These are phyloP conservation scores for Arion vulgaris DNA, from an alignment of 1,140 invertebrate genomes.

Conservation along the genomic window DNA sequence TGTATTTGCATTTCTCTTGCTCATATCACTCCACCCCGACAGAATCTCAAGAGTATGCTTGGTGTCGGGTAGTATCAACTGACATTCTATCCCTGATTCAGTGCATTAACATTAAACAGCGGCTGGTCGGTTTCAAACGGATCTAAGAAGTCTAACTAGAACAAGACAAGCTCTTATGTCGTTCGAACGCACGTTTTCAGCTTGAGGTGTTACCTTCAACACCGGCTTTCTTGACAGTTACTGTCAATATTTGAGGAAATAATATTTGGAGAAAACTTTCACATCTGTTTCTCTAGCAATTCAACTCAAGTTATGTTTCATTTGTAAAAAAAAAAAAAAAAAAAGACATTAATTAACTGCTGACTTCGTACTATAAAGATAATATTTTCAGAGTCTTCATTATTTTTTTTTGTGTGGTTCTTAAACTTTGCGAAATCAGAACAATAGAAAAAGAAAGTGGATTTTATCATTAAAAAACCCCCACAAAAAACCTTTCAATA, in stretches of 20 bases:
- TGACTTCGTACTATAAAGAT: not conserved
- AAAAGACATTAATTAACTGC: not conserved
- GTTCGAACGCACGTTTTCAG: not conserved
- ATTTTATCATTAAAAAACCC: too few relatives aligned
- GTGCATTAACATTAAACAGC: constrained; percentile 14
- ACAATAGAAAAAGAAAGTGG: too few relatives aligned
- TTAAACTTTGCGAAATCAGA: too few relatives aligned
- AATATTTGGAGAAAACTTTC: constrained; percentile 4
- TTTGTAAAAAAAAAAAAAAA: too few relatives aligned
- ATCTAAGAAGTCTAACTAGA: not conserved
- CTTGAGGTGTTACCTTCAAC: not conserved
- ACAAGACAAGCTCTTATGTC: not conserved
- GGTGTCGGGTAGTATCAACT: not conserved
- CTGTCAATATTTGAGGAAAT: not conserved
- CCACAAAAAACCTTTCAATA: too few relatives aligned
- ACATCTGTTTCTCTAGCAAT: not conserved
- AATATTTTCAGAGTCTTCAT: too few relatives aligned
- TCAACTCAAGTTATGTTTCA: not conserved
- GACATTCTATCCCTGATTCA: not conserved
- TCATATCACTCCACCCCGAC: not conserved
- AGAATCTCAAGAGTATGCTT: not conserved
- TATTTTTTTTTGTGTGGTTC: too few relatives aligned
- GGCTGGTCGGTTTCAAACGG: not conserved
- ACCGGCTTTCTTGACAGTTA: not conserved
- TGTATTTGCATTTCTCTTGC: not conserved